Evolutionary conservation across 2,113 vertebrate genomes (phyloP).

Genomic region (Seriola rivoliana): DNA sequence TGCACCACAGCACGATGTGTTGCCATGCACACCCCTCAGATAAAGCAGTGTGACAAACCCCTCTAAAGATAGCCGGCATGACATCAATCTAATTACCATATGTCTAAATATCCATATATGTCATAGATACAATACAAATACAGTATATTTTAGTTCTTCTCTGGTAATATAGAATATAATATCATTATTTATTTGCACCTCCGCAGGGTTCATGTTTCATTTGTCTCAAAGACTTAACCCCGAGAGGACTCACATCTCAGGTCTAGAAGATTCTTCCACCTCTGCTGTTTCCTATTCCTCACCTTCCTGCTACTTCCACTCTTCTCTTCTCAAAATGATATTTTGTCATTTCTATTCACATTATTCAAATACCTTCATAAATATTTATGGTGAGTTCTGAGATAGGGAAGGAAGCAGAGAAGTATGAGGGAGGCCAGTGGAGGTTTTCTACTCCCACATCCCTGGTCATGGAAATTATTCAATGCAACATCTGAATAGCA

Average conservation of each 20-base stretch:
- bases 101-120: neutral
- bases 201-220: neutral
- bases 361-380: conserved; percentile 78
- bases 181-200: conserved; percentile 31
- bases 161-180: neutral
- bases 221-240: conserved; percentile 29
- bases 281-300: conserved; percentile 42
- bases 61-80: neutral
- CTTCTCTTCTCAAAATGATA: conserved; percentile 68
- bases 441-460: conserved; percentile 66
- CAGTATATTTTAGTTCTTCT: neutral
- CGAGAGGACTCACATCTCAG: conserved; percentile 26
- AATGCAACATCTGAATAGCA: conserved; percentile 70
- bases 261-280: conserved; percentile 25
- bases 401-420: conserved; percentile 53
- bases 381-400: conserved; percentile 70
- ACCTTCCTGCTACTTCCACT: conserved; percentile 59
- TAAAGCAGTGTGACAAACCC: neutral
- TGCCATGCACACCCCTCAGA: conserved; percentile 10
- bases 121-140: neutral
- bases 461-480: conserved; percentile 72
- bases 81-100: conserved; percentile 13
- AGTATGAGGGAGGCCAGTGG: conserved; percentile 50
- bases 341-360: conserved; percentile 76
- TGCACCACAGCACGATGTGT: conserved; percentile 6